Base-by-base conservation (phyloP, 2,888 invertebrate species). In the Sthenelais limicola region DNA sequence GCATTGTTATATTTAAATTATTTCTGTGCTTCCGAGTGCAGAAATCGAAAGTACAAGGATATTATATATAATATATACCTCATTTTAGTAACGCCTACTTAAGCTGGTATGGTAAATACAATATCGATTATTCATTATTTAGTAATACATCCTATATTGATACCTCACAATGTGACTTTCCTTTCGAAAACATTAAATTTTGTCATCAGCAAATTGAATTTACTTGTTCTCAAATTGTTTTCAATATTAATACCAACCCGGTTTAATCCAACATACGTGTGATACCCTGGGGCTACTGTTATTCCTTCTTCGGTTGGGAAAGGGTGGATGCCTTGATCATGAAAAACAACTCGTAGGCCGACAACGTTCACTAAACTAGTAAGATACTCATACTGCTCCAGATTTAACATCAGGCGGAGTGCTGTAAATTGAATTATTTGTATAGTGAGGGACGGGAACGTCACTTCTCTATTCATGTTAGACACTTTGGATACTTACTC, bases 231-330 rank as follows among this genome's bases (percentile, higher is more conserved):
- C 43, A 12, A 43, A 43, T 43, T 43, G 43, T 43, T 43, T 12
- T 43, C 43, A 43, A 43, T 43, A 18, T 43, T 43, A 43, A 43
- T 43, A 54, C 67, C 9, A 15, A 68, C 78, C 75, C 75, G 68
- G 21, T 73, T 68, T 7, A 78, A 58, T 9, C 76, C 76, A 52
- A 78, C 73, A 51, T 75, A 76, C 30, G 76, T 74, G 33, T 76
- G 73, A 48, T 74, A 73, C 3, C 78, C 78, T 2, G 78, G 76
- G 30, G 76, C 70, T 26, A 78, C 72, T 30, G 74, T 74, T 47
- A 78, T 67, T 12, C 78, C 78, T 32, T 77, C 75, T 56, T 78
- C 78, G 43, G 77, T 75, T 1, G 78, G 78, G 54, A 78, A 78
- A 24, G 78, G 78, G 52, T 75, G 66, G 28, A 73, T 48, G 21